Evolutionary conservation across 2,797 vertebrate species (phyloP).

Genomic region (Emys orbicularis): DNA sequence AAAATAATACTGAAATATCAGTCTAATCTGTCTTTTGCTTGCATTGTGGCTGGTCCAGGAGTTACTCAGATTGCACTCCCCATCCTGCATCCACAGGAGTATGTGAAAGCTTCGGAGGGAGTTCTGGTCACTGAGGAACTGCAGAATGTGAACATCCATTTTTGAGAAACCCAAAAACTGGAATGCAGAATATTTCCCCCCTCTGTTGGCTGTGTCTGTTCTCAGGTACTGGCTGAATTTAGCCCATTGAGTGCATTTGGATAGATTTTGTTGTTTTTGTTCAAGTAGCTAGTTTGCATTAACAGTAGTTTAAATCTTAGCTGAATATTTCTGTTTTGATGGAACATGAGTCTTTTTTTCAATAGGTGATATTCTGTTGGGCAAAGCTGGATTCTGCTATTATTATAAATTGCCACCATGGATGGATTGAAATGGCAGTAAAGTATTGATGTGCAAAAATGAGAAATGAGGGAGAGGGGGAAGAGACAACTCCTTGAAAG

Average conservation of each 20-base stretch:
- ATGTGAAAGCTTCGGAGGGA: background rate
- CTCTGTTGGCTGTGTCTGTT: background rate
- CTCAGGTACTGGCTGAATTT: background rate
- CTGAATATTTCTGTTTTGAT: background rate
- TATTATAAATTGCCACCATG: background rate
- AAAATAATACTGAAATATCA: background rate
- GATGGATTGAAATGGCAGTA: background rate
- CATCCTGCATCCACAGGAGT: background rate
- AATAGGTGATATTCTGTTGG: background rate
- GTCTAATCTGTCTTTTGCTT: background rate
- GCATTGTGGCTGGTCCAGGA: background rate
- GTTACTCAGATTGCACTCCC: background rate
- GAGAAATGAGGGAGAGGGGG: background rate
- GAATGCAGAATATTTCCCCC: background rate
- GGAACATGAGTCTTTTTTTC: background rate
- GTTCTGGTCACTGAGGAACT: background rate
- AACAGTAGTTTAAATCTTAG: background rate
- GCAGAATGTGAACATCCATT: background rate
- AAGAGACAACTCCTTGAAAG: background rate
- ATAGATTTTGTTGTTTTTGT: background rate
- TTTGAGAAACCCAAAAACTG: background rate
- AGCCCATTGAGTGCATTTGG: background rate
- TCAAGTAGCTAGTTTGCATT: background rate
- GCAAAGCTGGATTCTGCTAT: background rate
- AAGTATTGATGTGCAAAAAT: background rate